phyloP scores from a whole-genome alignment of 2,888 invertebrate species.

The Latrodectus elegans region DNA sequence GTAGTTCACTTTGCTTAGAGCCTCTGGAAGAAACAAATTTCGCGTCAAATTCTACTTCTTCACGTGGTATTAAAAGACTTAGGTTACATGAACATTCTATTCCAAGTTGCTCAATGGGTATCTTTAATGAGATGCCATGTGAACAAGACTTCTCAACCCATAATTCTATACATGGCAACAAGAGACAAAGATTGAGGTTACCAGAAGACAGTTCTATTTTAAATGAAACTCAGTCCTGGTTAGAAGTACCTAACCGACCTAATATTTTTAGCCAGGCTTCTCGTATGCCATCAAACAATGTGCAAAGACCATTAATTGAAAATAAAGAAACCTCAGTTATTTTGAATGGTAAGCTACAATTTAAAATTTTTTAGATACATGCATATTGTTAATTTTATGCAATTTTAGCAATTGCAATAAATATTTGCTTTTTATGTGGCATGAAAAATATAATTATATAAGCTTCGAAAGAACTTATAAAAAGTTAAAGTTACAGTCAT shows the following conservation, averaged over 20 bases:
- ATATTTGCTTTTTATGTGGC: too few relatives aligned
- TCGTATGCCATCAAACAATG: constrained; percentile 26
- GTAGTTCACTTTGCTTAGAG: background rate
- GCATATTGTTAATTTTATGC: background rate
- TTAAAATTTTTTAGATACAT: background rate
- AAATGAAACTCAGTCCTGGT: constrained; percentile 59
- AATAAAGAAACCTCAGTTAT: constrained; percentile 41
- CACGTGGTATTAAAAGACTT: constrained; percentile 21
- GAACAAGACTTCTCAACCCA: background rate
- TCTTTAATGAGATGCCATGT: background rate
- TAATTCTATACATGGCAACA: constrained; percentile 8
- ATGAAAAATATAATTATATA: too few relatives aligned
- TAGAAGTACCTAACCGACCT: constrained; percentile 33
- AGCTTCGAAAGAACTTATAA: too few relatives aligned
- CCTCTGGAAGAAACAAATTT: background rate
- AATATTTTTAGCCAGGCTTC: constrained; percentile 29
- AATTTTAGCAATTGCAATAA: too few relatives aligned
- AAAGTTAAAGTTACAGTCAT: too few relatives aligned
- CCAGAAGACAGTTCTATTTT: constrained; percentile 13
- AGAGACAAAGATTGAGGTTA: constrained; percentile 20
- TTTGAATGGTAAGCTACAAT: constrained; percentile 33
- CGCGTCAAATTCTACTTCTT: background rate
- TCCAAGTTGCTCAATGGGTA: constrained; percentile 8
- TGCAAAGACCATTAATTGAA: constrained; percentile 38
- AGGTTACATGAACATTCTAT: background rate